These are phyloP conservation scores for Myotis davidii DNA, from an alignment of 2,113 vertebrate genomes.

Conservation along the genomic window DNA sequence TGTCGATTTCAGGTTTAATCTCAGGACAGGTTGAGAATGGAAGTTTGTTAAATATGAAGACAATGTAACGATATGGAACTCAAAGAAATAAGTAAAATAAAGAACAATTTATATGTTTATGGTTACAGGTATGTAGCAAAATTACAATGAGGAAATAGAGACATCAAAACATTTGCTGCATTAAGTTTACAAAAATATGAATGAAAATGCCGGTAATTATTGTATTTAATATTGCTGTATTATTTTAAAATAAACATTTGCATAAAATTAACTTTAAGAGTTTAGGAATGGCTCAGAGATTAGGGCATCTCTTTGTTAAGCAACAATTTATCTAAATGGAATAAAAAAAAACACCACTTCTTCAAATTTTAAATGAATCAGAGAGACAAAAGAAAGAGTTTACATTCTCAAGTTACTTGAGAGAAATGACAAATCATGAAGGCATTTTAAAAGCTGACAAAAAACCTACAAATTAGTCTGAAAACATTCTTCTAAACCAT, in stretches of 20 bases:
- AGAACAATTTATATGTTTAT: background rate
- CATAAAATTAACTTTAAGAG: background rate
- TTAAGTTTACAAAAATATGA: background rate
- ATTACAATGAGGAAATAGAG: background rate
- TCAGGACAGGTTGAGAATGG: background rate
- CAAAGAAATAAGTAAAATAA: background rate
- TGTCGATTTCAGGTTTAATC: background rate
- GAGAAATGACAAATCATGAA: slow-evolving; percentile 27
- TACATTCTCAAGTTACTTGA: background rate
- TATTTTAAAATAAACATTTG: slow-evolving; percentile 50
- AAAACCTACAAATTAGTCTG: background rate
- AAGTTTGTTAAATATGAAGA: background rate
- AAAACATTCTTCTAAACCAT: slow-evolving; percentile 41
- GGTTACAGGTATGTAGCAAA: background rate
- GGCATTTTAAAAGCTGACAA: slow-evolving; percentile 11
- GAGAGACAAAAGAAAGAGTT: slow-evolving; percentile 4
- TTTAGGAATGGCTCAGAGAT: slow-evolving; percentile 9
- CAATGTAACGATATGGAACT: background rate
- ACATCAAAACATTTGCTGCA: background rate
- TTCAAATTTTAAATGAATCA: background rate
- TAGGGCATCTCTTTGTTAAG: background rate
- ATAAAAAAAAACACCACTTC: background rate
- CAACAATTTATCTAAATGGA: slow-evolving; percentile 16
- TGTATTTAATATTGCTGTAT: background rate
- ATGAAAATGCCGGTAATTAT: background rate